These are phyloP conservation scores for Trichogramma dendrolimi DNA, from an alignment of 2,888 invertebrate species.

Conservation along the genomic window DNA sequence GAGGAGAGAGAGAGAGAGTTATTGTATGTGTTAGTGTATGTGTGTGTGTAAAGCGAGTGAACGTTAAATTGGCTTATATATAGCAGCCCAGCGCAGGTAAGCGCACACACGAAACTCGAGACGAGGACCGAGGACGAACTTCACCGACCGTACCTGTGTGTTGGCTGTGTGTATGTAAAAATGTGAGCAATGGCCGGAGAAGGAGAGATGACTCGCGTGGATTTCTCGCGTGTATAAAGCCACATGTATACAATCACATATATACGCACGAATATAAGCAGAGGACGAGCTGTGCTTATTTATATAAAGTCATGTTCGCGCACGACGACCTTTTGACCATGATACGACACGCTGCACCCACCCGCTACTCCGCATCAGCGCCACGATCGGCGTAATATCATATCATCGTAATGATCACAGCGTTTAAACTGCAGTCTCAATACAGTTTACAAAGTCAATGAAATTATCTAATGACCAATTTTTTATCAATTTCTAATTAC, in stretches of 20 bases:
- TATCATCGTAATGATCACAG: too few species aligned
- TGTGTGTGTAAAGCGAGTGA: background rate
- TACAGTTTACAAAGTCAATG: too few species aligned
- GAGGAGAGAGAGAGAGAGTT: background rate
- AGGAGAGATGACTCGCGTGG: constrained; percentile 25
- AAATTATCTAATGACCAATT: too few species aligned
- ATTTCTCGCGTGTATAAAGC: constrained; percentile 19
- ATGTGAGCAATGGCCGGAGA: background rate
- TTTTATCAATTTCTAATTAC: too few species aligned
- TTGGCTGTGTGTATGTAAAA: background rate
- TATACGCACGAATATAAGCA: too few species aligned
- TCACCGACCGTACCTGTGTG: background rate
- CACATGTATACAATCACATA: too few species aligned
- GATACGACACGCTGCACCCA: too few species aligned
- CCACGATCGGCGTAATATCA: too few species aligned
- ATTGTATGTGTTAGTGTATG: background rate
- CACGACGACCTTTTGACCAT: too few species aligned
- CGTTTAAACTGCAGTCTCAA: too few species aligned
- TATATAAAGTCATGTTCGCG: constrained; percentile 15
- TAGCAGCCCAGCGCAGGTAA: background rate
- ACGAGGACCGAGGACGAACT: constrained; percentile 20
- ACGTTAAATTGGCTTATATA: background rate
- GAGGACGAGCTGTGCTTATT: constrained; percentile 3
- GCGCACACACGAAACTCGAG: constrained; percentile 21
- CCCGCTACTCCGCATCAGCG: too few species aligned